phyloP scores from a whole-genome alignment of 2,888 invertebrate species.

The Anorthoa munda region DNA sequence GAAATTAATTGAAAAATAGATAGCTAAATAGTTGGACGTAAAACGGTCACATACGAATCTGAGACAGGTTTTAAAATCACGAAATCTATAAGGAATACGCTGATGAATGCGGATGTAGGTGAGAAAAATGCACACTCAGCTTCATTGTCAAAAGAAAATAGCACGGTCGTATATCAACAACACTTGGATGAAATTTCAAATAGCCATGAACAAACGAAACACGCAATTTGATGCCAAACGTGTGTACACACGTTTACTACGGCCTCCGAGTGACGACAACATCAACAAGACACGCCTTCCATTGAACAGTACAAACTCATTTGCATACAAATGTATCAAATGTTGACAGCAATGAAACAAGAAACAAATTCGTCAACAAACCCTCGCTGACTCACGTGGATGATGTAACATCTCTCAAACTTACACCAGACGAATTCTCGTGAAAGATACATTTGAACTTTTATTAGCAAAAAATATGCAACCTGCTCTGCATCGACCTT shows the following conservation, averaged over 20 bases:
- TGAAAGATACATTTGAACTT: conserved; percentile 75
- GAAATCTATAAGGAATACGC: conserved; percentile 6
- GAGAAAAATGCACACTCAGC: conserved; percentile 33
- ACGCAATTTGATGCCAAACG: conserved; percentile 74
- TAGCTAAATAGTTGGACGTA: not conserved
- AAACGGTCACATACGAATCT: conserved; percentile 8
- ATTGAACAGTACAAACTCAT: conserved; percentile 74
- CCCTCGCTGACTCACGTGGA: conserved; percentile 72
- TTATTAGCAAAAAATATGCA: conserved; percentile 70
- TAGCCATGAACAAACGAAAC: conserved; percentile 72
- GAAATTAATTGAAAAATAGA: conserved; percentile 13
- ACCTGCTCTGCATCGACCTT: conserved; percentile 59
- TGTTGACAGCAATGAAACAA: conserved; percentile 77
- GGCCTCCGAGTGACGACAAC: conserved; percentile 60
- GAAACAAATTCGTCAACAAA: conserved; percentile 55
- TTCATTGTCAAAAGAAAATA: conserved; percentile 64
- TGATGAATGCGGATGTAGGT: conserved; percentile 27
- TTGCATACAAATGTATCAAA: conserved; percentile 63
- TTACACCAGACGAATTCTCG: conserved; percentile 85
- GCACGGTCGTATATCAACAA: conserved; percentile 68
- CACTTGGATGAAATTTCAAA: conserved; percentile 76
- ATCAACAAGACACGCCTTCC: conserved; percentile 74
- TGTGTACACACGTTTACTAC: conserved; percentile 65
- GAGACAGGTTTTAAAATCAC: conserved; percentile 8
- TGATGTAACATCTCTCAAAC: conserved; percentile 85